These are phyloP conservation scores for Dendroctonus valens DNA, from an alignment of 1,140 invertebrate species.

Conservation along the genomic window DNA sequence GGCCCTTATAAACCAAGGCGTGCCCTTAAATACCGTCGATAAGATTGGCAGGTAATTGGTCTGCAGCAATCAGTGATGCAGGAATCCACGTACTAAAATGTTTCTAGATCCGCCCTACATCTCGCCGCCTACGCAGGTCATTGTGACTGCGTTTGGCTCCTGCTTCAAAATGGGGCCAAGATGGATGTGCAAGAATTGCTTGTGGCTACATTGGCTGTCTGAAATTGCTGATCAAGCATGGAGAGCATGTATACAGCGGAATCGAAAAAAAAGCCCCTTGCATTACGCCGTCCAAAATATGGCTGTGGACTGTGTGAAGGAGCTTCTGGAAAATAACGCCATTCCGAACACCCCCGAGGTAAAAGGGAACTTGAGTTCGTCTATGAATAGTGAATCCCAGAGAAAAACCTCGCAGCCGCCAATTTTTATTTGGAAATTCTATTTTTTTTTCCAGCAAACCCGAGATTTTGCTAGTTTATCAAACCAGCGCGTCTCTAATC, in stretches of 20 bases:
- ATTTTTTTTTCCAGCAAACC: too few relatives aligned
- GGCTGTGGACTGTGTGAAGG: constrained; percentile 65
- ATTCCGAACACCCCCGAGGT: constrained; percentile 74
- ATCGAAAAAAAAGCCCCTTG: constrained; percentile 64
- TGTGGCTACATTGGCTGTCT: constrained; percentile 60
- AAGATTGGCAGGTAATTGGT: constrained; percentile 53
- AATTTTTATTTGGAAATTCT: too few relatives aligned
- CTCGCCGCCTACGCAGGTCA: constrained; percentile 70
- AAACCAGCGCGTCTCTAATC: too few relatives aligned
- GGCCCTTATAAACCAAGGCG: constrained; percentile 50
- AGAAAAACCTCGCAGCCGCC: too few relatives aligned
- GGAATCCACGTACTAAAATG: background rate
- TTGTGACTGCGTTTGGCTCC: constrained; percentile 60
- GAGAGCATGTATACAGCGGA: constrained; percentile 73
- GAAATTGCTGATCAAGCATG: constrained; percentile 60
- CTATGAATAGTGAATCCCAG: too few relatives aligned
- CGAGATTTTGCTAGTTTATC: too few relatives aligned
- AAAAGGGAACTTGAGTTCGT: too few relatives aligned
- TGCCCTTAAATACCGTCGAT: constrained; percentile 52
- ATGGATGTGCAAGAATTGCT: constrained; percentile 68
- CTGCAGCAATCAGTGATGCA: too few relatives aligned
- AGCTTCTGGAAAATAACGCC: constrained; percentile 67
- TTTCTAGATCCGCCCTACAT: constrained; percentile 70
- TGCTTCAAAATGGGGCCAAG: constrained; percentile 64
- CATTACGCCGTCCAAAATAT: constrained; percentile 74